Conservation (phyloP, 64 coral and sea anemone genomes). For the Montipora cactus region DNA sequence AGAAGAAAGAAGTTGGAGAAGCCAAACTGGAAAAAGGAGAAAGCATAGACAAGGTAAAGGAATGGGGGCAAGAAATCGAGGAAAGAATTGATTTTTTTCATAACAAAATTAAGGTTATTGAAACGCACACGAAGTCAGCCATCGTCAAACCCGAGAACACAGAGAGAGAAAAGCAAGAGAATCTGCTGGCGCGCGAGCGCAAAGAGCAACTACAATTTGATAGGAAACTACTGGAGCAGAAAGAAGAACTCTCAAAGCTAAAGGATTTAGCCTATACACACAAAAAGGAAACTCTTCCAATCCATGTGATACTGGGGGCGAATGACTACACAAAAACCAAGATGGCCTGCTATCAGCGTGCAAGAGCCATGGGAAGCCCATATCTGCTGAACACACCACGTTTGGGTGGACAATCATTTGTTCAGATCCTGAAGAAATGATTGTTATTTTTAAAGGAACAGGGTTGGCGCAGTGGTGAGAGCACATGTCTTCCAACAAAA, state of each 20-base stretch:
- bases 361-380: conserved; percentile 17
- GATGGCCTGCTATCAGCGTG: conserved; percentile 20
- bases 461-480: no score
- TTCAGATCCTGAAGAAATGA: no score
- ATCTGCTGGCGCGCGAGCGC: not conserved
- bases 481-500: no score
- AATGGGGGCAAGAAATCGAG: not conserved
- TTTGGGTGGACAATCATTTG: not conserved
- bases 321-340: conserved; percentile 55
- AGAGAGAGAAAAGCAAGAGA: conserved; percentile 1
- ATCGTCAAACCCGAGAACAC: not conserved
- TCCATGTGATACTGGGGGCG: conserved; percentile 12
- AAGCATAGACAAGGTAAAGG: not conserved
- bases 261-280: not conserved
- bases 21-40: not conserved
- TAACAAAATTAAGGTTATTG: not conserved
- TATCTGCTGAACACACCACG: not conserved
- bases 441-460: no score
- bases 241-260: not conserved
- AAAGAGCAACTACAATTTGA: not conserved
- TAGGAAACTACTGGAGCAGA: not conserved
- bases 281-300: no score
- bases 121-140: not conserved
- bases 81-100: not conserved
- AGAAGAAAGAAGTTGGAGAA: not conserved